Evolutionary conservation across 2,888 invertebrate genomes (phyloP).

Genomic region (Lapara coniferarum): DNA sequence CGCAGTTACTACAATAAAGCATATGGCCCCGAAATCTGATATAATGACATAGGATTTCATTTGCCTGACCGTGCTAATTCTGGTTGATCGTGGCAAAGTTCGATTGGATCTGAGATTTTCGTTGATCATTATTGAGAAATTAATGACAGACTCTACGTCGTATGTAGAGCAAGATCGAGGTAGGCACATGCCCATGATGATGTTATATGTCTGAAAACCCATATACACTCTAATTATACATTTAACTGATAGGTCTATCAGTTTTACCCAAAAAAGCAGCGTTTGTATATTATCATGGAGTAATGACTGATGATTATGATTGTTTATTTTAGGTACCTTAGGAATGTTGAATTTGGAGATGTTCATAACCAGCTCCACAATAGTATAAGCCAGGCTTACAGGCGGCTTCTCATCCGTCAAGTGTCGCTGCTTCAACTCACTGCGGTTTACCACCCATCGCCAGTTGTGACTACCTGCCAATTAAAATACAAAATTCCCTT

Average conservation of each 20-base stretch:
- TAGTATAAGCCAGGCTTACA: constrained; percentile 60
- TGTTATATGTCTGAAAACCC: constrained; percentile 63
- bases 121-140: constrained; percentile 75
- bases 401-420: constrained; percentile 62
- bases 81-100: constrained; percentile 62
- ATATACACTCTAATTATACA: too few relatives aligned
- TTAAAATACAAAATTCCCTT: neutral
- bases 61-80: constrained; percentile 56
- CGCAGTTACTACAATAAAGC: constrained; percentile 56
- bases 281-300: constrained; percentile 13
- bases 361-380: constrained; percentile 62
- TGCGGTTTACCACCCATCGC: constrained; percentile 54
- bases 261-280: too few relatives aligned
- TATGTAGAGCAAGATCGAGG: constrained; percentile 71
- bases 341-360: constrained; percentile 67
- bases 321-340: constrained; percentile 49
- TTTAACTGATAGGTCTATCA: neutral
- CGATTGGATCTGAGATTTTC: constrained; percentile 68
- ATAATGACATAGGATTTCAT: constrained; percentile 58
- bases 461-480: constrained; percentile 47
- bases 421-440: constrained; percentile 48
- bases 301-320: too few relatives aligned
- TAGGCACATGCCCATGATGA: constrained; percentile 74
- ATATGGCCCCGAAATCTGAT: constrained; percentile 60
- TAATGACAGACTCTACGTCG: constrained; percentile 74